Evolutionary conservation across 2,888 invertebrate species (phyloP), one percentile per base, ranked within the genome.

Genomic region (Masnerella sp.): DNA sequence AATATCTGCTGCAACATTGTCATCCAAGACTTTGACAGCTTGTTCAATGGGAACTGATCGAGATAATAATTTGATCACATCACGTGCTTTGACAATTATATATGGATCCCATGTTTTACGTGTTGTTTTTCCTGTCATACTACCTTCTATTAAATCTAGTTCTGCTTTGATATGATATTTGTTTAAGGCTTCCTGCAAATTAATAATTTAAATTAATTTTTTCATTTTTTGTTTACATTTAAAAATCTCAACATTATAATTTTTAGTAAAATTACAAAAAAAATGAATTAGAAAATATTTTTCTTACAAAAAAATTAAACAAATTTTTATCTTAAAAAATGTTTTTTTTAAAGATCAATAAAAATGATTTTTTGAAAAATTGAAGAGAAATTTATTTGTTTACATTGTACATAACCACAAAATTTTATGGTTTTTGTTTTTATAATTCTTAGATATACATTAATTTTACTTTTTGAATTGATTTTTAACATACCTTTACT

Each of bases 71-170:
- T 97, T 98, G 80, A 99, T 95, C 89, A 99, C 91, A 87, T 99
- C 99, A 72, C 99, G 90, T 0, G 98, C 97, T 89, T 99, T 99
- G 20, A 99, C 91, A 40, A 99, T 96, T 56, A 98, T 95, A 80
- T 95, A 99, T 0, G 99, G 99, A 89, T 99, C 99, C 97, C 97
- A 99, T 0, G 99, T 99, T 89, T 98, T 98, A 56, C 95, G 90
- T 0, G 98, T 98, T 0, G 99, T 99, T 86, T 91, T 91, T 0
- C 99, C 99, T 0, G 93, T 92, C 94, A 99, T 95, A 81, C 96
- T 97, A 36, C 99, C 93, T 89, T 98, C 98, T 3, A 98, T 91
- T 1, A 97, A 89, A 88, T 99, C 98, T 75, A 99, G 88, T 82
- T 98, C 97, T 0, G 95, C 96, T 81, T 93, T 92, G 7, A 99